Percentiles rank a stretch among this genome's conserved stretches.
These are phyloP conservation scores for Psylliodes chrysocephalus DNA, from an alignment of 2,888 invertebrate species.

Conservation along the genomic window DNA sequence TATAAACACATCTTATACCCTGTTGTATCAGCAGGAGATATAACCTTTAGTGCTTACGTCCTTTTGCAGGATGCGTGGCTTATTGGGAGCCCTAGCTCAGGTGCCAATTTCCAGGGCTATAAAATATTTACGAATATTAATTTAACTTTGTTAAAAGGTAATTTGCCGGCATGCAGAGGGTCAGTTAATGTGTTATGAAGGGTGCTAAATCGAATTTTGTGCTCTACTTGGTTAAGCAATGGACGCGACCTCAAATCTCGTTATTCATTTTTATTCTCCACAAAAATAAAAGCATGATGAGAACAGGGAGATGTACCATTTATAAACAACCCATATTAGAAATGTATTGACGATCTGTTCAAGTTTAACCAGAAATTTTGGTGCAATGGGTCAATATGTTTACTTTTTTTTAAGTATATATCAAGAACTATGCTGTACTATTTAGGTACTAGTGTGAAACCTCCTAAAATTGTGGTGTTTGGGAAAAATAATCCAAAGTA, in stretches of 20 bases:
- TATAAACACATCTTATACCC: conserved; percentile 21
- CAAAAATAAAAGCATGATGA: neutral
- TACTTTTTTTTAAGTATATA: too few relatives aligned
- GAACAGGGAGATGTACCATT: too few relatives aligned
- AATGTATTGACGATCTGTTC: too few relatives aligned
- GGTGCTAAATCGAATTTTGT: conserved; percentile 28
- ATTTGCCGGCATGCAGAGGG: conserved; percentile 38
- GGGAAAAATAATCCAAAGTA: too few relatives aligned
- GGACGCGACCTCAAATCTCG: conserved; percentile 18
- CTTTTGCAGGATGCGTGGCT: conserved; percentile 24
- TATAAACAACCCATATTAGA: too few relatives aligned
- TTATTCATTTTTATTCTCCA: conserved; percentile 2
- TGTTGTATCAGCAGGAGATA: conserved; percentile 21
- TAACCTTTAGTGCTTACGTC: conserved; percentile 18
- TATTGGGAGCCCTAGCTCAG: conserved; percentile 33
- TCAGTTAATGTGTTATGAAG: conserved; percentile 35
- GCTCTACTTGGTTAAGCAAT: conserved; percentile 22
- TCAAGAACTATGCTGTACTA: too few relatives aligned
- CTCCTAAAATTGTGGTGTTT: too few relatives aligned
- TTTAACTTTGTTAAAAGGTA: conserved; percentile 44
- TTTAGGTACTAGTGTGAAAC: too few relatives aligned
- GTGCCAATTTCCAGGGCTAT: conserved; percentile 40
- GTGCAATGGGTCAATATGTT: too few relatives aligned
- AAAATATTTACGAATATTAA: conserved; percentile 45
- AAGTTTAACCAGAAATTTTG: too few relatives aligned